Evolutionary conservation across 2,888 invertebrate species (phyloP), one percentile per base, ranked within the genome.

Genomic region (Dromius quadrimaculatus): DNA sequence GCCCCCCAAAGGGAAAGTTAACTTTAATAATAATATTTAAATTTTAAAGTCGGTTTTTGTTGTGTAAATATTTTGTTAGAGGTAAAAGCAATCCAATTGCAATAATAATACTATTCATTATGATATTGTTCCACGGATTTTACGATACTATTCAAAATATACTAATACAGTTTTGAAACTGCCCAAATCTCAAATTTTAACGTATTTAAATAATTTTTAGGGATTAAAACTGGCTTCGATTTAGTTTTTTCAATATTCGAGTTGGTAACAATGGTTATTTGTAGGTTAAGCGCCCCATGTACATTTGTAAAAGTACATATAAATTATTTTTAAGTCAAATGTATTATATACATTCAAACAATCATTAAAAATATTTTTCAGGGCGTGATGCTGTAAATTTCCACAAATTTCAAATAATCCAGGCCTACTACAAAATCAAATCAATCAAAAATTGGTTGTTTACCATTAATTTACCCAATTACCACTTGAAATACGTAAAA

Each of bases 291-390:
- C 2, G 20, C 19, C 28, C 9, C 15, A 43, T 63, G 63, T 63
- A 63, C 63, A 63, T 43, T 32, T 43, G 9, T 8, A 11, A 13
- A 45, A 28, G 41, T 63, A 63, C 45, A 63, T 45, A 63, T 32
- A 43, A 62, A 43, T 45, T 32, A 63, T 63, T 63, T 63, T 13
- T 28, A 63, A 63, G 23, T 15, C 22, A 62, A 43, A 66, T 66
- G 66, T 66, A 66, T 66, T 66, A 66, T 66, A 66, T 66, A 66
- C 66, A 66, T 66, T 47, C 38, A 13, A 13, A 15, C 22, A 36
- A 54, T 28, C 28, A n/a, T n/a, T n/a, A n/a, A n/a, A n/a, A n/a
- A n/a, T n/a, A n/a, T n/a, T n/a, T n/a, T n/a, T n/a, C n/a, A n/a
- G n/a, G n/a, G n/a, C n/a, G n/a, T n/a, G n/a, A n/a, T n/a, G n/a